Evolutionary conservation across 2,113 vertebrate species (phyloP), one percentile per base, ranked within the genome.

Genomic region (Corythornis madagascariensis): DNA sequence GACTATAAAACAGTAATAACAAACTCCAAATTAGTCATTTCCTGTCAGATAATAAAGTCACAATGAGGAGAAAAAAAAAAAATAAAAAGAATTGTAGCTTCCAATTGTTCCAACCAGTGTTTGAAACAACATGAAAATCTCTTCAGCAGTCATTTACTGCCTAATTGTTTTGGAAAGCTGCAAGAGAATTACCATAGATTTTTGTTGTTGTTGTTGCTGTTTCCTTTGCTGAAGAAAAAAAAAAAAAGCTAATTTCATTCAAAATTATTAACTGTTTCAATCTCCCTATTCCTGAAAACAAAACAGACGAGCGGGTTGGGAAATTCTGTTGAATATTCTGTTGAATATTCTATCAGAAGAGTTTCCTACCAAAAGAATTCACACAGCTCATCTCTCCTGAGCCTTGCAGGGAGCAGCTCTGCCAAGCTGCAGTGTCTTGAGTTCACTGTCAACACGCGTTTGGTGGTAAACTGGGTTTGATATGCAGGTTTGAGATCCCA

Each of bases 1-100:
- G 92, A 45, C 90, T 95, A 95, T 95, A 95, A 95, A 94, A 63
- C 92, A 95, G 70, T 85, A 95, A 94, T 83, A 95, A 95, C 90
- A 73, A 95, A 81, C 79, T 94, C 72, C 76, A 81, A 94, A 95
- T 95, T 93, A 95, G 90, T 80, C 52, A 93, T 94, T 95, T 95
- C 90, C 83, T 88, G 71, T 81, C 64, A 77, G 79, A 94, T 94
- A 94, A 96, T 94, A 88, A 95, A 93, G 83, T 94, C 88, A 88
- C 90, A 95, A 93, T 38, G 82, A 95, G 72, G 75, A 93, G 70
- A 82, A 91, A n/a, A 82, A 91, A n/a, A n/a, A 59, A 35, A 22
- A 59, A 38, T 13, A 57, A 33, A 57, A 59, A 33, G 9, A 94
- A 95, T 90, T 86, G 90, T 71, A 64, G 88, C 88, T 91, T 95